Evolutionary conservation across 2,888 invertebrate species (phyloP), one percentile per base, ranked within the genome.

Genomic region (Drosophila infuscata): DNA sequence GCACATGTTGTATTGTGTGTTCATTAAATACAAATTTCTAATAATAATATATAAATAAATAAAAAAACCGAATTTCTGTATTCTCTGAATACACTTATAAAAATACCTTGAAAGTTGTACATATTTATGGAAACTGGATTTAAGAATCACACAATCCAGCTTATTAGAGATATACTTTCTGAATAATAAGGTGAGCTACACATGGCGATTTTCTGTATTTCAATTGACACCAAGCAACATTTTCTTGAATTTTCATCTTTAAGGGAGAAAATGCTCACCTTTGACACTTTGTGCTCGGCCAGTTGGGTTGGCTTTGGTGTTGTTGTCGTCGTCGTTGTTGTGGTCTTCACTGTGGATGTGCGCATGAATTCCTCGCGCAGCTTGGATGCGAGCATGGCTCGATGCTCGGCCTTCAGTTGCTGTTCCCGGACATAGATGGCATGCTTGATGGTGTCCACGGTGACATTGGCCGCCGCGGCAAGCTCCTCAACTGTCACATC

Each of bases 371-470:
- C 92, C 58, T 93, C 92, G 36, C 90, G 84, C 71, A 91, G 64
- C 69, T 86, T 91, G 36, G 89, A 85, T 52, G 85, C 92, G 73
- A 92, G 64, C 82, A 88, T 85, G 9, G 92, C 92, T 9, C 91
- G 88, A 70, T 92, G 95, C 83, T 95, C 95, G 56, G 94, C 95
- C 88, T 95, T 89, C 74, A 96, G 90, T 91, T 96, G 96, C 82
- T 96, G 96, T 79, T 96, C 96, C 52, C 96, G 94, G 80, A 96
- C 93, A 6, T 95, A 94, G 61, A 97, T 95, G 0, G 97, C 97
- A 12, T 96, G 95, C 87, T 97, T 96, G 4, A 97, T 94, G 9
- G 96, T 96, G 70, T 96, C 96, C 90, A 96, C 95, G 0, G 96
- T 96, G 30, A 97, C 95, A 89, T 97, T 97, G 20, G 96, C 96